phyloP scores from a whole-genome alignment of 2,888 invertebrate genomes.

The Tinea pellionella region DNA sequence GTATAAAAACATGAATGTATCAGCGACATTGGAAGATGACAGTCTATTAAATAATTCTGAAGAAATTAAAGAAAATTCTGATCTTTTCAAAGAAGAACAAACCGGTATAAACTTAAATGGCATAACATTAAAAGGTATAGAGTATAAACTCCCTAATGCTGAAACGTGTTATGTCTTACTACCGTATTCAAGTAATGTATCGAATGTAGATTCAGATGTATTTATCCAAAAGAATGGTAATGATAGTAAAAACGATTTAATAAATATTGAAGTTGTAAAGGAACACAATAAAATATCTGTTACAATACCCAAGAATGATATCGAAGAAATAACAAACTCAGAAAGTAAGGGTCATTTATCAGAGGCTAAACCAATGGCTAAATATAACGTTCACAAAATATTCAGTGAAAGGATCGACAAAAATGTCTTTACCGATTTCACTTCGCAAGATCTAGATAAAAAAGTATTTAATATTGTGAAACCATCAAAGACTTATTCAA shows the following conservation, averaged over 20 bases:
- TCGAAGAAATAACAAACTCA: too few species aligned
- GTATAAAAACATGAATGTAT: too few species aligned
- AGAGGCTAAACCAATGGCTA: too few species aligned
- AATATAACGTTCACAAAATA: conserved; percentile 10
- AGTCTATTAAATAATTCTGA: too few species aligned
- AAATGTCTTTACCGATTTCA: conserved; percentile 19
- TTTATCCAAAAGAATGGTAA: not conserved
- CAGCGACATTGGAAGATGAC: too few species aligned
- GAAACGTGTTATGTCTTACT: conserved; percentile 37
- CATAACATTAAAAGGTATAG: conserved; percentile 29
- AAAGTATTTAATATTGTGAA: conserved; percentile 24
- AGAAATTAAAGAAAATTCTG: too few species aligned
- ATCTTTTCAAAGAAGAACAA: too few species aligned
- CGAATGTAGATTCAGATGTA: conserved; percentile 5
- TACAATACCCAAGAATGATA: not conserved
- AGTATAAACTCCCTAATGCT: conserved; percentile 33
- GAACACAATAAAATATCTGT: not conserved
- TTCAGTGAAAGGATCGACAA: conserved; percentile 16
- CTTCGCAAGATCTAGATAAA: not conserved
- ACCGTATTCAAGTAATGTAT: not conserved
- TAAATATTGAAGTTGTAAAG: not conserved
- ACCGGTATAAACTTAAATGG: not conserved
- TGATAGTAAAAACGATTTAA: not conserved
- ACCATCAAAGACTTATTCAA: conserved; percentile 39
- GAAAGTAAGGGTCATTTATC: too few species aligned